A percentile compares a stretch with the other conserved stretches of the same genome.
phyloP scores from a whole-genome alignment of 2,113 vertebrate species.

The Phyllostomus discolor region DNA sequence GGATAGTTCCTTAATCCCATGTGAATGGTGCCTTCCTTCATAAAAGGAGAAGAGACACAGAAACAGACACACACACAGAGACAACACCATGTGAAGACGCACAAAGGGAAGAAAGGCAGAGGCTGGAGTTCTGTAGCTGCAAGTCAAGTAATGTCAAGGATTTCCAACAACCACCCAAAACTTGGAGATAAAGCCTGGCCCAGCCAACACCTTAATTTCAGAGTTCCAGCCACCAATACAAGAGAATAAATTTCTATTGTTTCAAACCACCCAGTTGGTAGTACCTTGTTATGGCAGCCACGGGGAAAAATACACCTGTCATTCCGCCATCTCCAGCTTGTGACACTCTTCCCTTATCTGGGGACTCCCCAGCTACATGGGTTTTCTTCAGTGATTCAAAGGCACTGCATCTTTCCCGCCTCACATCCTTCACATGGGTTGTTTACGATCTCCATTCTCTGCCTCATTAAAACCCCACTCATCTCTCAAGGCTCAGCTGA shows the following conservation, averaged over 20 bases:
- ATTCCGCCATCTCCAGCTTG: neutral
- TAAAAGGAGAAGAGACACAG: neutral
- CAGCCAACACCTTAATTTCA: neutral
- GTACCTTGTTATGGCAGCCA: no score
- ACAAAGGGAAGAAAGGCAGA: neutral
- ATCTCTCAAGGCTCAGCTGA: neutral
- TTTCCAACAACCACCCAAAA: neutral
- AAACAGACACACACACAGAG: neutral
- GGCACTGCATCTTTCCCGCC: neutral
- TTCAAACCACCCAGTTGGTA: neutral
- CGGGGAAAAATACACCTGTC: neutral
- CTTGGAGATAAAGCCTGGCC: neutral
- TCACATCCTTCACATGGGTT: neutral
- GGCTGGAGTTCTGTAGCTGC: rapidly evolving
- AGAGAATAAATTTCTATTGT: neutral
- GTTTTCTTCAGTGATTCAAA: neutral
- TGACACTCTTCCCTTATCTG: neutral
- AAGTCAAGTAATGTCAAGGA: neutral
- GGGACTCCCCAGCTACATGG: rapidly evolving
- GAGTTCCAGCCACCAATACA: neutral
- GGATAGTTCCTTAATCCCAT: neutral
- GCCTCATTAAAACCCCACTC: neutral
- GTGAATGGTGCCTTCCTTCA: neutral
- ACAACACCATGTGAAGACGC: neutral
- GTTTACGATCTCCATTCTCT: neutral